A percentile compares a stretch with the other conserved stretches of the same genome.
Evolutionary conservation across 2,113 vertebrate genomes (phyloP).

Genomic region (Talpa occidentalis): DNA sequence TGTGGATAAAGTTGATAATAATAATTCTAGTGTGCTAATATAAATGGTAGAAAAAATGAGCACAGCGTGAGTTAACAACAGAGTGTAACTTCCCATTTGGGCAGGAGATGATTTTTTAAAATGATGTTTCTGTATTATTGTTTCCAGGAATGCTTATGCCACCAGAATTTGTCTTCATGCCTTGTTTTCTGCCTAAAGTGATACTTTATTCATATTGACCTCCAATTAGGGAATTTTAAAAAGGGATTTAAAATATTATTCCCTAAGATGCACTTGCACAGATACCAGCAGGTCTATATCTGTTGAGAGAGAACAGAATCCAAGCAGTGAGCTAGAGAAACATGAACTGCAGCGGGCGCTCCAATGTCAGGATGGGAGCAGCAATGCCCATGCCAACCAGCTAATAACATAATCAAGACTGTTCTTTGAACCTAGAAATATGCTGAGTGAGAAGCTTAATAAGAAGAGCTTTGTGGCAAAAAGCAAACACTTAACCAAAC

Average conservation of each 20-base stretch:
- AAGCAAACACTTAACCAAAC: not conserved
- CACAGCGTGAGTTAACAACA: not conserved
- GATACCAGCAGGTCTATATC: not conserved
- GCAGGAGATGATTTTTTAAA: not conserved
- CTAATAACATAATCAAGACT: not conserved
- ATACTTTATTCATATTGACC: not conserved
- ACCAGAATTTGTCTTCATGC: not conserved
- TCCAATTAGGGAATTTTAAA: not conserved
- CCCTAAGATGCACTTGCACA: not conserved
- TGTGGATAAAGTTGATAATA: not conserved
- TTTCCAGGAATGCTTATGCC: not conserved
- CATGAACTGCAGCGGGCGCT: not conserved
- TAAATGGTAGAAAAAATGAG: not conserved
- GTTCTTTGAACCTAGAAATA: not conserved
- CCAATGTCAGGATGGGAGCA: accelerated
- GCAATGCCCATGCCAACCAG: not conserved
- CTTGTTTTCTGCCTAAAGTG: not conserved
- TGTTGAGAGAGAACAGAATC: not conserved
- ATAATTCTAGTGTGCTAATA: not conserved
- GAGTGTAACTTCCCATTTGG: not conserved
- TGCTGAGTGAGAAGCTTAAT: not conserved
- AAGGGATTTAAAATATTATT: not conserved
- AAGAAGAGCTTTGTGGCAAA: not conserved
- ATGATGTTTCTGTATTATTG: not conserved
- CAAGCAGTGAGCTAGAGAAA: not conserved